Evolutionary conservation across 2,888 invertebrate species (phyloP), one percentile per base, ranked within the genome.

Genomic region (Atrina japonica): DNA sequence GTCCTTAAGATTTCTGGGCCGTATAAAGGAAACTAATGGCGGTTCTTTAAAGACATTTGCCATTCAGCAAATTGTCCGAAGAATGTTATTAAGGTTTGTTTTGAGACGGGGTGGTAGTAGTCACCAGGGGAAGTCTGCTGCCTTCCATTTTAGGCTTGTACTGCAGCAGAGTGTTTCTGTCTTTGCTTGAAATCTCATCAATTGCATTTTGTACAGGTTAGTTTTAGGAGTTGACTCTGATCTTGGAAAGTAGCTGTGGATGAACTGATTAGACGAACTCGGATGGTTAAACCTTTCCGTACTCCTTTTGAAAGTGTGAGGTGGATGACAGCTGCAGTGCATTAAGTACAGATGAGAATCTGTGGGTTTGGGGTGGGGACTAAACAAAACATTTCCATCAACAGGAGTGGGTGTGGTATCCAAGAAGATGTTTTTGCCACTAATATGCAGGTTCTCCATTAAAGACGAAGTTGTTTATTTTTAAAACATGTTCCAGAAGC

Each of bases 381-480:
- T 53, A 2, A 50, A 41, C 18, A 27, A 27, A 58, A 18, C 5
- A 11, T 35, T 5, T 49, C 49, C 2, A 27, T 35, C n/a, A 23
- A 25, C n/a, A 30, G 9, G 18, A 9, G 14, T 29, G 18, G 56
- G 60, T 25, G 23, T 18, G 14, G 60, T 67, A 43, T 60, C 59
- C n/a, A 67, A 40, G 30, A 59, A 66, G 5, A 40, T 21, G 52
- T 35, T 7, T 35, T 35, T 35, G 35, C 11, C 35, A 55, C 50
- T 11, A 30, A 58, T 11, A 58, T 29, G 21, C 30, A 41, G 63
- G 40, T 40, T 70, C 45, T 2, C 49, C 70, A 29, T 75, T 67
- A 50, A 77, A 73, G 14, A 47, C 23, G 25, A 70, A 77, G 40
- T 53, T 64, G 55, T 75, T 75, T 6, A 29, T 18, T n/a, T 59